Conservation (phyloP, 2,888 invertebrate genomes). For the Caenorhabditis sp. region DNA sequence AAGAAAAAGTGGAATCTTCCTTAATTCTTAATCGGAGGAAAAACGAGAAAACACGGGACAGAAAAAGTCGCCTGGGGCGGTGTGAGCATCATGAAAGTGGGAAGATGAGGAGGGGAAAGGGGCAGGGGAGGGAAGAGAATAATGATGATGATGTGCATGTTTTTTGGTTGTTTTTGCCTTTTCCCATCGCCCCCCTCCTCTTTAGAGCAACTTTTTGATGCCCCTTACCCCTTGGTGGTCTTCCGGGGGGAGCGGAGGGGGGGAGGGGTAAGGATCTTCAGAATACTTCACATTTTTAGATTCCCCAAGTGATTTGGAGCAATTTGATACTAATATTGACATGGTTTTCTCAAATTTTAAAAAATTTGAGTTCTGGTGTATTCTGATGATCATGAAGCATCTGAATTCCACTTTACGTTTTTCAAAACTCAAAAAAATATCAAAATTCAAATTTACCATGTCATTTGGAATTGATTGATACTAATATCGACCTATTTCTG, state of each 20-base stretch:
- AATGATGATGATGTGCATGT: slow-evolving; percentile 47
- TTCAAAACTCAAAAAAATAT: too few relatives aligned
- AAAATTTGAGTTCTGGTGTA: neutral
- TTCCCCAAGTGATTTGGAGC: neutral
- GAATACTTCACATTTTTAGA: neutral
- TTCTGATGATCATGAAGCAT: too few relatives aligned
- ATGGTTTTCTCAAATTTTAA: neutral
- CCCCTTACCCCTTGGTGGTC: too few relatives aligned
- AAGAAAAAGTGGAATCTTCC: too few relatives aligned
- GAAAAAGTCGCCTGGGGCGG: neutral
- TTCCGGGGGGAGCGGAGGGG: too few relatives aligned
- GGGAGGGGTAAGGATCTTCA: neutral
- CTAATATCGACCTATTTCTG: too few relatives aligned
- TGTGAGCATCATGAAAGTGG: too few relatives aligned
- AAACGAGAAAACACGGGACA: neutral
- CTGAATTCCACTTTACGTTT: too few relatives aligned
- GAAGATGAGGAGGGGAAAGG: neutral
- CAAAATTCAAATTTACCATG: too few relatives aligned
- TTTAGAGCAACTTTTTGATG: slow-evolving; percentile 21
- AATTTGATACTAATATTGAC: slow-evolving; percentile 3
- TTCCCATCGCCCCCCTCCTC: too few relatives aligned
- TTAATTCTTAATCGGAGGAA: too few relatives aligned
- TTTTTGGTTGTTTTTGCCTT: slow-evolving; percentile 43
- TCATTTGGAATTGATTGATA: too few relatives aligned
- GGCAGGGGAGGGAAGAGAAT: slow-evolving; percentile 13